Evolutionary conservation across 2,888 invertebrate species (phyloP).

Genomic region (Dryobota labecula): DNA sequence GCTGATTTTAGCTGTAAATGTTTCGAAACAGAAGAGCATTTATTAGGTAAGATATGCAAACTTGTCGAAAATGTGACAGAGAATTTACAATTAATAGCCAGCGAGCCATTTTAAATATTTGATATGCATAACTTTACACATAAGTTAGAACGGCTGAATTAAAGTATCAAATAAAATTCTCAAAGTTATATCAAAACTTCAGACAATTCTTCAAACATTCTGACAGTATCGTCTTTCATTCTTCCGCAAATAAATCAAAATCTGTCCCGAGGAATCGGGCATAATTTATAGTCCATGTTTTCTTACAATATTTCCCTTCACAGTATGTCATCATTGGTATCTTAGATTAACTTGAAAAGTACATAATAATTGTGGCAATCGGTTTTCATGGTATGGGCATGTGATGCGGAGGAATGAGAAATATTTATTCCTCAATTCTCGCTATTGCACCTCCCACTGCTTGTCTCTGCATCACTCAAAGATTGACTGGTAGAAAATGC

Average conservation of each 20-base stretch:
- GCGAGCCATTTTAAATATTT: not conserved
- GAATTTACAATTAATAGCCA: not conserved
- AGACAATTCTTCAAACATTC: not conserved
- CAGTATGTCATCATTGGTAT: not conserved
- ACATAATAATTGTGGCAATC: not conserved
- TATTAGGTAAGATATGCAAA: not conserved
- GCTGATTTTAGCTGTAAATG: not conserved
- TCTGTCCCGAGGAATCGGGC: not conserved
- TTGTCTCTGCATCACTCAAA: too few relatives aligned
- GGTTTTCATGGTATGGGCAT: too few relatives aligned
- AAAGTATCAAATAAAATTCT: not conserved
- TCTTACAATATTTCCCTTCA: not conserved
- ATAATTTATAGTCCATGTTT: not conserved
- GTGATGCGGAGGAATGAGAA: too few relatives aligned
- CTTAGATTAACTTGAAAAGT: not conserved
- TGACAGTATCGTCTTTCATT: not conserved
- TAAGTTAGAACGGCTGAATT: not conserved
- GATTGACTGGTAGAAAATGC: too few relatives aligned
- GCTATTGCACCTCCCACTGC: too few relatives aligned
- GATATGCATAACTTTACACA: not conserved
- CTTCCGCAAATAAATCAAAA: constrained; percentile 1
- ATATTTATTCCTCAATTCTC: too few relatives aligned
- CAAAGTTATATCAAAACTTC: not conserved
- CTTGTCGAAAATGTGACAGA: too few relatives aligned
- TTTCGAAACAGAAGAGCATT: not conserved